Conservation (phyloP, 2,113 vertebrate species). For the Neotoma lepida region DNA sequence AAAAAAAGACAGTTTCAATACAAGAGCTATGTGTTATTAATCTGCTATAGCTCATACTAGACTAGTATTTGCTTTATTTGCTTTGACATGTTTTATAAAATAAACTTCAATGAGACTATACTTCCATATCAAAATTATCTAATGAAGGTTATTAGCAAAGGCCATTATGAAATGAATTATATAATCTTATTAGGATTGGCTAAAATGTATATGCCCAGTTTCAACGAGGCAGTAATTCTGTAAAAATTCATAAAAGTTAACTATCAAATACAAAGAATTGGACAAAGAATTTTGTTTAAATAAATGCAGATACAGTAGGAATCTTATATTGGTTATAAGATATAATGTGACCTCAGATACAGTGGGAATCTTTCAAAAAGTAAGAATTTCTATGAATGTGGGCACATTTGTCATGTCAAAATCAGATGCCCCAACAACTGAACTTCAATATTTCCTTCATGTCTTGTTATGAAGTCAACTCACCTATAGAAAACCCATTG, state of each 20-base stretch:
- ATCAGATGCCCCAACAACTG: not conserved
- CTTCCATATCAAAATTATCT: not conserved
- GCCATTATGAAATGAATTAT: not conserved
- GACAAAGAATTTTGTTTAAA: not conserved
- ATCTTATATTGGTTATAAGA: not conserved
- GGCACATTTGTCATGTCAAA: not conserved
- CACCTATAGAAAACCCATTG: not conserved
- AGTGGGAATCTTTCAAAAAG: not conserved
- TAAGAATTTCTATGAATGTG: not conserved
- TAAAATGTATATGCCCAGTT: not conserved
- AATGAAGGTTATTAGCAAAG: not conserved
- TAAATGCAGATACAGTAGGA: not conserved
- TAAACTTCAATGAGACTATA: not conserved
- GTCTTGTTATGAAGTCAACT: not conserved
- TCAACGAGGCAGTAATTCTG: not conserved
- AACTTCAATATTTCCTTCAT: not conserved
- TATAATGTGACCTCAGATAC: not conserved
- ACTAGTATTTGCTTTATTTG: not conserved
- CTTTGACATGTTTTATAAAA: conserved; percentile 39
- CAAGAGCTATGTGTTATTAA: not conserved
- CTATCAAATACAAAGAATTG: not conserved
- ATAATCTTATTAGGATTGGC: not conserved
- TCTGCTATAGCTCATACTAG: conserved; percentile 6
- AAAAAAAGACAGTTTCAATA: not conserved
- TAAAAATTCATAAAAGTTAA: not conserved